A percentile compares a stretch with the other conserved stretches of the same genome.
phyloP scores from a whole-genome alignment of 2,113 vertebrate species.

The Corythornis madagascariensis region DNA sequence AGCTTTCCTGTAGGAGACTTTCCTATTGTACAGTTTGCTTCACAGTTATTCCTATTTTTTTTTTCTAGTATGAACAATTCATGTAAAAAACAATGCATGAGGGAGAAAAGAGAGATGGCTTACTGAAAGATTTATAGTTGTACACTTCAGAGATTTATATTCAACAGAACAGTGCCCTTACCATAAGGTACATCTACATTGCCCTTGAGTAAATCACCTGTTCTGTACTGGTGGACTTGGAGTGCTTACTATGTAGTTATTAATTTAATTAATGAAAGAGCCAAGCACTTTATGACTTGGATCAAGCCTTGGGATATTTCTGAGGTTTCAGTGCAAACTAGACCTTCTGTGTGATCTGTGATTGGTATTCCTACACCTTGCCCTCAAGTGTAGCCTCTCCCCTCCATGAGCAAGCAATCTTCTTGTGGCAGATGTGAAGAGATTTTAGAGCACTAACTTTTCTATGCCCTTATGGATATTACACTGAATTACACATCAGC shows the following conservation, averaged over 20 bases:
- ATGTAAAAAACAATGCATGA: not conserved
- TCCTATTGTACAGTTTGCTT: not conserved
- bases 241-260: not conserved
- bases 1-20: not conserved
- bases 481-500: not conserved
- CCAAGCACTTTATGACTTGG: not conserved
- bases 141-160: not conserved
- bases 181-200: not conserved
- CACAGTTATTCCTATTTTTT: not conserved
- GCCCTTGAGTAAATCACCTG: conserved; percentile 11
- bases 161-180: not conserved
- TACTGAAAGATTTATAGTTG: not conserved
- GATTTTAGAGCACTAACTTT: not conserved
- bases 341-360: not conserved
- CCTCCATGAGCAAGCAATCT: not conserved
- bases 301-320: not conserved
- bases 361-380: not conserved
- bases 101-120: not conserved
- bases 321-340: not conserved
- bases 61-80: not conserved
- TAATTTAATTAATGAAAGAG: conserved; percentile 19
- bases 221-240: not conserved
- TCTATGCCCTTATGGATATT: not conserved
- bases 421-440: not conserved
- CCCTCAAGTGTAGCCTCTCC: not conserved